Percentiles rank a stretch among this genome's conserved stretches.
Conservation (phyloP, 2,113 vertebrate genomes). For the Campylorhamphus procurvoides region DNA sequence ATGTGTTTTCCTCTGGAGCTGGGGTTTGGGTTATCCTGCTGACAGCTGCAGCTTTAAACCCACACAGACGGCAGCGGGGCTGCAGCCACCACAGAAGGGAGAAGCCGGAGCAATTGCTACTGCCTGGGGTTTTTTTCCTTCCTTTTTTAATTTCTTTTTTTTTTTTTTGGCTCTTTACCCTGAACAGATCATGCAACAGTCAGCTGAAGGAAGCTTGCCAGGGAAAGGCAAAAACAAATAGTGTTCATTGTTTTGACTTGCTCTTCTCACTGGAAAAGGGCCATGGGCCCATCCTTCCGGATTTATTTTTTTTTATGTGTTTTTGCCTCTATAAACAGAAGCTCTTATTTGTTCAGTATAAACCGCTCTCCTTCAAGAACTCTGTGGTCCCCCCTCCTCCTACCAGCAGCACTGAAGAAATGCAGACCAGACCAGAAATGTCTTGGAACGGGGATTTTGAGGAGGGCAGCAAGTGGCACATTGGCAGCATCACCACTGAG, state of each 20-base stretch:
- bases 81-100: neutral
- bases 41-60: conserved; percentile 10
- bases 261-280: conserved; percentile 28
- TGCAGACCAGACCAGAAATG: neutral
- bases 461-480: neutral
- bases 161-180: neutral
- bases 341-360: conserved; percentile 38
- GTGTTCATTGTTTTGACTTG: conserved; percentile 53
- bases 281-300: conserved; percentile 37
- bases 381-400: neutral
- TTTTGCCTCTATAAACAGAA: conserved; percentile 60
- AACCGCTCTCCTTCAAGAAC: conserved; percentile 21
- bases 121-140: neutral
- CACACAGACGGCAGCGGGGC: neutral
- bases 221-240: conserved; percentile 47
- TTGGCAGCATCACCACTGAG: rapidly evolving
- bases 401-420: neutral
- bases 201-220: conserved; percentile 36
- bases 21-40: neutral
- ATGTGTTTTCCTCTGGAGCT: neutral
- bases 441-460: neutral
- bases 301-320: neutral
- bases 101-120: neutral
- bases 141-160: neutral
- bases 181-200: conserved; percentile 4